A percentile compares a stretch with the other conserved stretches of the same genome.
phyloP scores from a whole-genome alignment of 2,797 vertebrate genomes.

The Delichon dasypus region DNA sequence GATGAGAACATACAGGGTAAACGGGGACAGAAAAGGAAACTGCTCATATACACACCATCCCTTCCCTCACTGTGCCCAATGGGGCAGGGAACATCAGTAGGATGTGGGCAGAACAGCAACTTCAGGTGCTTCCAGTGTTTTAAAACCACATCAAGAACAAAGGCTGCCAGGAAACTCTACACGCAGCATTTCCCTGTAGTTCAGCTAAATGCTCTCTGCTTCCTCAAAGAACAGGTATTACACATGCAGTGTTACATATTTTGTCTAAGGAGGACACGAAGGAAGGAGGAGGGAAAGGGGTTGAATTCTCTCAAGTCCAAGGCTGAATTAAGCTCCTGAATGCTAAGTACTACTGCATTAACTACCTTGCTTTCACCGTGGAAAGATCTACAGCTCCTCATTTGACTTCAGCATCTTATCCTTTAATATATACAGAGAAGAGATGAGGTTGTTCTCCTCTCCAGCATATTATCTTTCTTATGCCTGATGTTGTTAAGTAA shows the following conservation, averaged over 20 bases:
- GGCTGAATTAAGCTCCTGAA: constrained; percentile 43
- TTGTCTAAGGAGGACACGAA: not conserved
- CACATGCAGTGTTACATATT: not conserved
- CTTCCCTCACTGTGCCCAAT: not conserved
- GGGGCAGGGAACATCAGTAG: not conserved
- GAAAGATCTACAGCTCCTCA: not conserved
- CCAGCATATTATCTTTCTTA: not conserved
- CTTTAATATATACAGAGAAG: constrained; percentile 8
- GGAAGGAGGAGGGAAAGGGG: not conserved
- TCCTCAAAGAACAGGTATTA: not conserved
- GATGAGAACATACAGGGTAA: not conserved
- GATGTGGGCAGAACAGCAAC: not conserved
- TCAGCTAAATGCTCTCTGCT: not conserved
- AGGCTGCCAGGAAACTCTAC: not conserved
- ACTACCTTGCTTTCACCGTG: not conserved
- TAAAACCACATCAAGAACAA: not conserved
- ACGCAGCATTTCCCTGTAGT: not conserved
- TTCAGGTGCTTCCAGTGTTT: not conserved
- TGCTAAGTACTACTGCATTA: constrained; percentile 47
- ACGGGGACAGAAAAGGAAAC: not conserved
- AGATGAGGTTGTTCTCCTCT: not conserved
- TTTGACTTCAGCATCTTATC: not conserved
- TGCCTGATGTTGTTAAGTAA: not conserved
- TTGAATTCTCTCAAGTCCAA: constrained; percentile 42
- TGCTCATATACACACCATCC: not conserved